Evolutionary conservation across 1,140 invertebrate species (phyloP).

Genomic region (Penaeus indicus): DNA sequence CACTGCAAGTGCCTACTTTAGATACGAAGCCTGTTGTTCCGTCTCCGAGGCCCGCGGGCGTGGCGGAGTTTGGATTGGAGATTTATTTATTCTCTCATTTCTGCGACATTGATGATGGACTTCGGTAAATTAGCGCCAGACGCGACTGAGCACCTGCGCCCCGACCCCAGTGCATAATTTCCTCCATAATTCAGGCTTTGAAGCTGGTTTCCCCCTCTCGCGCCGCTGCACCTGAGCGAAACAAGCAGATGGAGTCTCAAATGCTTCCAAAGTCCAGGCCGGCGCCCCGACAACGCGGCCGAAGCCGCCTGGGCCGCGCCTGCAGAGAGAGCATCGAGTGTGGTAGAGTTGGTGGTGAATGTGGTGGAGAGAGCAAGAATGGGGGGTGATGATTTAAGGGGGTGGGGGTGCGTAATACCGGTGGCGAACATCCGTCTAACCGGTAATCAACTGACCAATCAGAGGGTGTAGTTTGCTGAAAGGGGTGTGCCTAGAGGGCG

Average conservation of each 20-base stretch:
- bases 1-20: too few species aligned
- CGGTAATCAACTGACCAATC: constrained; percentile 64
- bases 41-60: too few species aligned
- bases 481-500: constrained; percentile 54
- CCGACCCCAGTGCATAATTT: too few species aligned
- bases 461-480: constrained; percentile 63
- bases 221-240: neutral
- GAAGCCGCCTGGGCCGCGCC: neutral
- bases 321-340: neutral
- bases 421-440: constrained; percentile 63
- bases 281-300: constrained; percentile 7
- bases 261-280: constrained; percentile 21
- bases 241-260: neutral
- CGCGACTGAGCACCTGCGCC: too few species aligned
- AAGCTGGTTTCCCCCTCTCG: neutral
- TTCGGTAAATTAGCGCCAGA: too few species aligned
- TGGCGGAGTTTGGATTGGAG: too few species aligned
- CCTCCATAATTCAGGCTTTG: too few species aligned
- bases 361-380: constrained; percentile 37
- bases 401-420: constrained; percentile 60
- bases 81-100: too few species aligned
- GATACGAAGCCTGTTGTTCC: too few species aligned
- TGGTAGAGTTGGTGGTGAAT: constrained; percentile 43
- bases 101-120: too few species aligned
- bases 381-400: constrained; percentile 55